A percentile compares a stretch with the other conserved stretches of the same genome.
phyloP scores from a whole-genome alignment of 2,113 vertebrate species.

The Pelecanoides urinatrix region DNA sequence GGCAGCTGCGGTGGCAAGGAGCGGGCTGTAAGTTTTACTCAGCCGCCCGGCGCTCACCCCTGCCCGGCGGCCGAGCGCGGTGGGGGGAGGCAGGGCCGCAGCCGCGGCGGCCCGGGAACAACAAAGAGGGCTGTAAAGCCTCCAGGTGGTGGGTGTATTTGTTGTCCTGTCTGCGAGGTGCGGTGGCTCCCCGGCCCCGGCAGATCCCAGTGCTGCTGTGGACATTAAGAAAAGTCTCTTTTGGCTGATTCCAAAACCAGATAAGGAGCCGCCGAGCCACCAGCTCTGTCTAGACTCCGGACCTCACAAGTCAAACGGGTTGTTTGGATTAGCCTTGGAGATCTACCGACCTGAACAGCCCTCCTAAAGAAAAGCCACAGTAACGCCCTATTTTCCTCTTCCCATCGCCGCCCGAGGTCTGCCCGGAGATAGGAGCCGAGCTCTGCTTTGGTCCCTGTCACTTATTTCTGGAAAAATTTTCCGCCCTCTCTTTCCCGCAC shows the following conservation, averaged over 20 bases:
- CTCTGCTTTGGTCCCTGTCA: conserved; percentile 12
- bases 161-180: conserved; percentile 70
- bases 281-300: conserved; percentile 84
- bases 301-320: conserved; percentile 83
- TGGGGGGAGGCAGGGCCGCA: neutral
- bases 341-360: conserved; percentile 77
- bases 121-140: conserved; percentile 70
- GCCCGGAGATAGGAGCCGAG: neutral
- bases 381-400: conserved; percentile 71
- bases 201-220: conserved; percentile 65
- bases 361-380: conserved; percentile 65
- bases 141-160: conserved; percentile 75
- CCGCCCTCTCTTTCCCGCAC: neutral
- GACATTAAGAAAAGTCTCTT: conserved; percentile 76
- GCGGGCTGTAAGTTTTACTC: fast-evolving
- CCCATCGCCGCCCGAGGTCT: neutral
- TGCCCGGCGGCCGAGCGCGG: neutral
- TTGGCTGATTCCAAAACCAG: conserved; percentile 80
- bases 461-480: neutral
- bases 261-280: conserved; percentile 85
- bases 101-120: conserved; percentile 30
- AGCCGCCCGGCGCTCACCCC: neutral
- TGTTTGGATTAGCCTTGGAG: conserved; percentile 84
- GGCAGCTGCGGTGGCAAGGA: neutral
- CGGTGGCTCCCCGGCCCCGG: conserved; percentile 59